Evolutionary conservation across 1,140 invertebrate species (phyloP).

Genomic region (Solen grandis): DNA sequence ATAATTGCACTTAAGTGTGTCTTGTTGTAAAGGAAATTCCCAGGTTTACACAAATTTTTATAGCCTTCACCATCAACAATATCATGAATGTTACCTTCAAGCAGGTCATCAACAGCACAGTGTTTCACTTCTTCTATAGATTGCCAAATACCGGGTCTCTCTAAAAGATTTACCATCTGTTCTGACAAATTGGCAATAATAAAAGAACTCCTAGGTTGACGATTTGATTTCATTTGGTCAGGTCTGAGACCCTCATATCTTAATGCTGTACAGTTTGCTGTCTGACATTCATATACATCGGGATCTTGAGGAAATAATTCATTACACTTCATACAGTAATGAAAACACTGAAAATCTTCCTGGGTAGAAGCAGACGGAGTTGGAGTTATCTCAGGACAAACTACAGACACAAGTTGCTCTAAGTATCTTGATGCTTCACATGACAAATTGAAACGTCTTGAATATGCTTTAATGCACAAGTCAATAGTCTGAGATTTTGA

Average conservation of each 20-base stretch:
- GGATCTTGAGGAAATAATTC: constrained; percentile 35
- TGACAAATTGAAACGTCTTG: constrained; percentile 26
- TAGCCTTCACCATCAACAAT: constrained; percentile 47
- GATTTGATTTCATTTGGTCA: constrained; percentile 7
- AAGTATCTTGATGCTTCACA: constrained; percentile 28
- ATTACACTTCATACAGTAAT: constrained; percentile 48
- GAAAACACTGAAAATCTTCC: constrained; percentile 29
- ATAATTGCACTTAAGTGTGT: constrained; percentile 41
- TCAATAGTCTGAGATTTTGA: constrained; percentile 41
- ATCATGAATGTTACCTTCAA: not conserved
- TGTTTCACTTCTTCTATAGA: not conserved
- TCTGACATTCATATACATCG: constrained; percentile 17
- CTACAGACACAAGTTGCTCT: constrained; percentile 28
- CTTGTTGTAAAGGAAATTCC: not conserved
- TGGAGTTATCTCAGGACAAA: constrained; percentile 12
- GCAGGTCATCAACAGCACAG: not conserved
- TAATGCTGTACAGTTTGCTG: constrained; percentile 32
- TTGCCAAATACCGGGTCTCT: constrained; percentile 35
- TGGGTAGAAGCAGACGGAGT: constrained; percentile 20
- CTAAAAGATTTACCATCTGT: constrained; percentile 39
- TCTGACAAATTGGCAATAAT: constrained; percentile 42
- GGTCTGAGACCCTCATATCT: constrained; percentile 24
- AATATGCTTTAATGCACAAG: constrained; percentile 41
- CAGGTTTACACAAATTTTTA: constrained; percentile 25
- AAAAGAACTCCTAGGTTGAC: constrained; percentile 50